Conservation (phyloP, 2,797 vertebrate species). For the Trematomus bernacchii region DNA sequence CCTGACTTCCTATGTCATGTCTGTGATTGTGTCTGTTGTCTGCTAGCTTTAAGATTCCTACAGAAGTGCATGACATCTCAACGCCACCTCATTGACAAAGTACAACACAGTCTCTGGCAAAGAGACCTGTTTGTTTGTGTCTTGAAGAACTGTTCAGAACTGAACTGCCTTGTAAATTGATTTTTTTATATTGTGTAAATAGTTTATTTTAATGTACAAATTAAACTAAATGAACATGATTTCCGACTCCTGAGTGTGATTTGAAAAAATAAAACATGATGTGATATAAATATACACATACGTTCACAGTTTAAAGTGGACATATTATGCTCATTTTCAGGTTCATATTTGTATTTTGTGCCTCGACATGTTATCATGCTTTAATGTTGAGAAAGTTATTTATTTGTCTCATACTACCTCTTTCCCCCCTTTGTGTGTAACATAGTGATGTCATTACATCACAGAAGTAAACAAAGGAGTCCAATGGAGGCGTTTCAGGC, state of each 20-base stretch:
- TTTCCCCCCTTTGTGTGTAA: too few species aligned
- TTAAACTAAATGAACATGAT: conserved; percentile 79
- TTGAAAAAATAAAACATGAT: neutral
- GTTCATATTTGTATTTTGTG: too few species aligned
- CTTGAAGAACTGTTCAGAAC: conserved; percentile 79
- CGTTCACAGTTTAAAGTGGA: neutral
- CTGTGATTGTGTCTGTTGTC: conserved; percentile 59
- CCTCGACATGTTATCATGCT: too few species aligned
- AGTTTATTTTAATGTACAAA: conserved; percentile 92
- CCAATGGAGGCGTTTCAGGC: too few species aligned
- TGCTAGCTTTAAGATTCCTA: conserved; percentile 68
- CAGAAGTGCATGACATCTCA: conserved; percentile 83
- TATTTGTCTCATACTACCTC: too few species aligned
- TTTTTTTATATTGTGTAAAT: conserved; percentile 88
- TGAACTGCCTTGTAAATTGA: conserved; percentile 83
- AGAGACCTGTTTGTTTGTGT: conserved; percentile 74
- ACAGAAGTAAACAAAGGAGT: too few species aligned
- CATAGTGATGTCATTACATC: too few species aligned
- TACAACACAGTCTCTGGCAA: conserved; percentile 87
- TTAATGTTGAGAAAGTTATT: too few species aligned
- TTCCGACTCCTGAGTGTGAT: conserved; percentile 48
- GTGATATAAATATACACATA: neutral
- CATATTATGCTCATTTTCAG: neutral
- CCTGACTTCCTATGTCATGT: conserved; percentile 70
- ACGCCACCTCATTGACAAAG: conserved; percentile 87